Conservation (phyloP, 2,888 invertebrate genomes). For the Neoaliturus tenellus region DNA sequence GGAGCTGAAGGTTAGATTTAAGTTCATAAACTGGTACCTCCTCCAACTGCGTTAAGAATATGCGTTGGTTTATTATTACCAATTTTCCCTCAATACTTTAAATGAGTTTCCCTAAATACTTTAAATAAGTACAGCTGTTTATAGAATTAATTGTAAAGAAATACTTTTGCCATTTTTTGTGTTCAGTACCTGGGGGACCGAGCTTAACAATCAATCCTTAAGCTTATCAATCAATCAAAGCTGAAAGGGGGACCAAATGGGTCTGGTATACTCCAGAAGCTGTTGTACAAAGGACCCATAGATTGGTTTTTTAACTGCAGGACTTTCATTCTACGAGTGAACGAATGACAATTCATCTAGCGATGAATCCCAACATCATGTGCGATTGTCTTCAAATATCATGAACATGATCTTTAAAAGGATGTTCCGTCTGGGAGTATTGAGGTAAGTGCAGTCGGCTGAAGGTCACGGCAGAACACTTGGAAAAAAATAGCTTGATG, state of each 20-base stretch:
- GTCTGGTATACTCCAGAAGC: slow-evolving; percentile 7
- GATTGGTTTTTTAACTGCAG: background rate
- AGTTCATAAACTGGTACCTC: background rate
- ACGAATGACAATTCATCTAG: too few relatives aligned
- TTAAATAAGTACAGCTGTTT: too few relatives aligned
- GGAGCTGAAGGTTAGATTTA: background rate
- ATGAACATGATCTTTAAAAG: slow-evolving; percentile 3
- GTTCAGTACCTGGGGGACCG: background rate
- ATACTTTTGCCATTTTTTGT: too few relatives aligned
- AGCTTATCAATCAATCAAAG: background rate
- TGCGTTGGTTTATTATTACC: too few relatives aligned
- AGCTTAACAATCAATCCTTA: background rate
- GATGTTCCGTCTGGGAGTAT: background rate
- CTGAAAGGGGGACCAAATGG: background rate
- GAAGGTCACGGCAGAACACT: background rate
- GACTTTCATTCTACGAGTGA: background rate
- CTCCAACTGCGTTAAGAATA: too few relatives aligned
- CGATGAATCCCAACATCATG: background rate
- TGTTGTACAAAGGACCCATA: background rate
- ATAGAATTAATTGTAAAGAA: too few relatives aligned
- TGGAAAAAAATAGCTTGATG: background rate
- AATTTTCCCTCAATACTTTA: too few relatives aligned
- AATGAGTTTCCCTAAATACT: too few relatives aligned
- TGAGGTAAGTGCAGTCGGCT: background rate
- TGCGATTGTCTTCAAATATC: background rate